Base-by-base conservation (phyloP, 2,797 vertebrate species). In the Mus caroli region DNA sequence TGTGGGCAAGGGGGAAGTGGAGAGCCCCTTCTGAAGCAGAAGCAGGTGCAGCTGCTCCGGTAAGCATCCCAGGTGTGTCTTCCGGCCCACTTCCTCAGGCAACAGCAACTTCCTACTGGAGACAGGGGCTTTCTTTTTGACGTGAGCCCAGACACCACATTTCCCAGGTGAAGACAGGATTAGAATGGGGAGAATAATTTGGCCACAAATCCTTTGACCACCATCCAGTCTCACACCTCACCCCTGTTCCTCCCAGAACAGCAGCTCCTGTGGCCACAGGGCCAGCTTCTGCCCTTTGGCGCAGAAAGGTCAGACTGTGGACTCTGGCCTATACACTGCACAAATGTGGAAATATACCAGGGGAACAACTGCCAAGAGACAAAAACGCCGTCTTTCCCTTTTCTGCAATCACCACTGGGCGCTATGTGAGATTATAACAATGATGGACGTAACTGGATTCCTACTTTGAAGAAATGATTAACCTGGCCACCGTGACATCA, bases 41-140 rank as follows among this genome's bases (percentile, higher is more conserved):
- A 34, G 3, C 6, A n/a, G 46, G 22, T 60, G 37, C 22, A 11
- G 24, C 43, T 7, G 14, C 6, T 10, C 28, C 67, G 76, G n/a
- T 50, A 24, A 56, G 60, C 31, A 31, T 6, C 0, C 0, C 52
- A 46, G 43, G 76, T 43, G 22, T 28, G 37, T 80, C 79, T 95
- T 90, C 67, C 2, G 58, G 92, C 52, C 79, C 79, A 94, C 95
- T 86, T 94, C 88, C 60, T 94, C 85, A 92, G 96, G 87, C 80
- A 95, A 1, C 0, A 93, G 84, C 94, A 92, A 93, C 71, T 95
- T 91, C 58, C 69, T 88, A 85, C 31, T 58, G 2, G 34, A 86
- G 37, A 52, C 4, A 77, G 28, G 87, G 90, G 69, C 56, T 92
- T 54, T 8, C 14, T 31, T 78, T 94, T 92, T 73, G 6, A 71